Percentiles rank a stretch among this genome's conserved stretches.
Conservation (phyloP, 92 coral and sea anemone species). For the Virgularia gustaviana region DNA sequence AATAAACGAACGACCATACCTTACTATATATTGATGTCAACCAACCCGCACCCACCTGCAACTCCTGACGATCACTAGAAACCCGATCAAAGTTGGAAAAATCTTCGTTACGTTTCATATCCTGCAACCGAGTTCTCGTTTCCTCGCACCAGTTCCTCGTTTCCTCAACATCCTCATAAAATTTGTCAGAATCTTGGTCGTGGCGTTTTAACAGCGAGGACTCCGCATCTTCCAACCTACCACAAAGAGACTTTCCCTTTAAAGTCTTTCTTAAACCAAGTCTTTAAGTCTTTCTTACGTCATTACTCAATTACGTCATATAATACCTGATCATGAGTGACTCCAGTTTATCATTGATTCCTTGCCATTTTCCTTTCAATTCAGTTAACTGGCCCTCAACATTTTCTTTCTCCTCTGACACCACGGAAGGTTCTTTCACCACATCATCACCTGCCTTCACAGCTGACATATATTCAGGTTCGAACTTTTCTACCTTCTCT, state of each 20-base stretch:
- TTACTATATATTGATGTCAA: neutral
- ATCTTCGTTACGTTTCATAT: neutral
- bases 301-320: too few relatives aligned
- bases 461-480: constrained; percentile 42
- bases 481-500: constrained; percentile 45
- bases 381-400: constrained; percentile 7
- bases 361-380: constrained; percentile 21
- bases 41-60: constrained; percentile 2
- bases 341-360: constrained; percentile 16
- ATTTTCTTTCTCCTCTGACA: constrained; percentile 15
- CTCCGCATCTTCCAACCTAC: constrained; percentile 23
- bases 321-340: constrained; percentile 9
- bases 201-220: neutral
- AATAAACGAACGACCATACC: neutral
- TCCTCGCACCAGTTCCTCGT: constrained; percentile 19
- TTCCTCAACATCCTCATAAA: constrained; percentile 15
- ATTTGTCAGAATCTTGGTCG: constrained; percentile 2
- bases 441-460: constrained; percentile 40
- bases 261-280: too few relatives aligned
- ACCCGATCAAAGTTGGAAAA: neutral
- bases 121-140: neutral
- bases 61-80: neutral
- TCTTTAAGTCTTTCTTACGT: too few relatives aligned
- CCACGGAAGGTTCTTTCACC: constrained; percentile 25
- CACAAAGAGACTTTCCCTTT: neutral